Evolutionary conservation across 2,113 vertebrate species (phyloP).

Genomic region (Raphicerus campestris): DNA sequence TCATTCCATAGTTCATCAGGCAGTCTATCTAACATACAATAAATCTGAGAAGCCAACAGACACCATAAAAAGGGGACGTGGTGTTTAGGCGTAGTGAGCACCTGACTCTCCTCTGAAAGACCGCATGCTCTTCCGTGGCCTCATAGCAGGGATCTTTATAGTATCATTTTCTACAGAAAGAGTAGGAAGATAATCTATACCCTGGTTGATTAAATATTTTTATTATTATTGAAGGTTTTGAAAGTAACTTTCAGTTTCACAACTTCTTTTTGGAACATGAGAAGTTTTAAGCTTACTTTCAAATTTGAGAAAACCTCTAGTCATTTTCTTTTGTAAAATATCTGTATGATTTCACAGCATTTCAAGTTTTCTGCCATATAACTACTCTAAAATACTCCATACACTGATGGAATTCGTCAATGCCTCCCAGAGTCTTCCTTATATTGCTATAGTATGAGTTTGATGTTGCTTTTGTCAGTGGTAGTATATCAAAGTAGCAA

Average conservation of each 20-base stretch:
- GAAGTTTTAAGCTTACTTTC: neutral
- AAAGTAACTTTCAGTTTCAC: neutral
- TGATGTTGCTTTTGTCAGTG: neutral
- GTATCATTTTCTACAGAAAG: neutral
- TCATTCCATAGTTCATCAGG: too few relatives aligned
- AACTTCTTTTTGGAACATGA: neutral
- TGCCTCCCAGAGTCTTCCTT: neutral
- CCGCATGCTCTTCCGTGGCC: fast-evolving
- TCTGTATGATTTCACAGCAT: neutral
- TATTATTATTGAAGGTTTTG: neutral
- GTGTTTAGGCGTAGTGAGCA: neutral
- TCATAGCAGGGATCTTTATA: neutral
- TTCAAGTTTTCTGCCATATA: neutral
- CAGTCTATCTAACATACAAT: neutral
- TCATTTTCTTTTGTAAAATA: neutral
- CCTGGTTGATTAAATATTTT: neutral
- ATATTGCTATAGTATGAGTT: neutral
- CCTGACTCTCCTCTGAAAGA: neutral
- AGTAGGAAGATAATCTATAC: neutral
- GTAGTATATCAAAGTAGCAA: neutral
- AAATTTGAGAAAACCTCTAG: neutral
- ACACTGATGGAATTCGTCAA: neutral
- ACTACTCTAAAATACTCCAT: neutral
- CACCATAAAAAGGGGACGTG: neutral
- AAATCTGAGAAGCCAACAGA: neutral